Evolutionary conservation across 2,797 vertebrate genomes (phyloP), one percentile per base, ranked within the genome.

Genomic region (Hozukius guyotensis): DNA sequence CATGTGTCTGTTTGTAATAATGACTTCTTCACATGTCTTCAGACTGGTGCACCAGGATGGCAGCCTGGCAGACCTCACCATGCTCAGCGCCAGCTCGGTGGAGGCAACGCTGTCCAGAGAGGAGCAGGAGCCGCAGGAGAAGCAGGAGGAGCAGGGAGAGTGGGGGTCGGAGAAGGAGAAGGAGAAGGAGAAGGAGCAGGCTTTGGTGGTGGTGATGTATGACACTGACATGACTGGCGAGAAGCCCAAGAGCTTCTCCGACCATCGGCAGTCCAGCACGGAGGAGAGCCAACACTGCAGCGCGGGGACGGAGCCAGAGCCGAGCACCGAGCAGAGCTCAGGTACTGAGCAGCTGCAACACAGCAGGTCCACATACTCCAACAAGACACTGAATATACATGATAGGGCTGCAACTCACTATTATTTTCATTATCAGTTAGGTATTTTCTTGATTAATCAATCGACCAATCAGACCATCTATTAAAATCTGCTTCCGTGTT

Each of bases 41-140:
- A 99, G 98, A 88, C 91, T 99, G 88, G 98, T 96, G 22, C 97
- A 99, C 86, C 97, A 95, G 10, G 98, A 99, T 8, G 98, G 97
- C 75, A 99, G 98, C 89, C 95, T 99, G 80, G 97, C 97, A 0
- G 98, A 99, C 92, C 94, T 99, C 74, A 96, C 97, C 87, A 96
- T 99, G 97, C 95, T 98, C 93, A 98, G 97, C 78, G 88, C 96
- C 81, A 95, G 95, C 55, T 86, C 96, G 10, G 96, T 94, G 86
- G 91, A 92, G 0, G 78, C 82, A 0, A 75, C 89, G 61, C 94
- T 96, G 85, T 94, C 95, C 70, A 93, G 90, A 9, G 95, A 95
- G 46, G 92, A 85, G 3, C 70, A 9, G 75, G 70, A 75, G 42
- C 18, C 6, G 6, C 75, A 60, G 88, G 77, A 78, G 49, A 25